A percentile compares a stretch with the other conserved stretches of the same genome.
These are phyloP conservation scores for Cylloceria caligata DNA, from an alignment of 2,888 invertebrate genomes.

Conservation along the genomic window DNA sequence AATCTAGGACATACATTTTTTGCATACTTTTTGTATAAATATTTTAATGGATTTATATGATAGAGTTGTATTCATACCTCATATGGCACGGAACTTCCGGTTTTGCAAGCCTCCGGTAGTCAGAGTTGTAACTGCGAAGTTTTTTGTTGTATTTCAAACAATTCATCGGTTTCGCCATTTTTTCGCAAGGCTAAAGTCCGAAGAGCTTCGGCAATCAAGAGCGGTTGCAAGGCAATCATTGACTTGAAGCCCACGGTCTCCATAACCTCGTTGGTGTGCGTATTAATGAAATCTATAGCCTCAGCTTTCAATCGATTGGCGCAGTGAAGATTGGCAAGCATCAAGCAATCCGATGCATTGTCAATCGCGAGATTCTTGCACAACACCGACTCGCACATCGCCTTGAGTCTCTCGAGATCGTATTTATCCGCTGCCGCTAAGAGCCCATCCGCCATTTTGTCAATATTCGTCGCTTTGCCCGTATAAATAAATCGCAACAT, in stretches of 20 bases:
- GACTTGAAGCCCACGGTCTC: slow-evolving; percentile 14
- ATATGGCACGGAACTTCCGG: slow-evolving; percentile 1
- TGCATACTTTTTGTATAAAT: not conserved
- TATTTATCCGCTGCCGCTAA: slow-evolving; percentile 34
- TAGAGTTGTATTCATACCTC: not conserved
- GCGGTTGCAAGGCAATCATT: slow-evolving; percentile 17
- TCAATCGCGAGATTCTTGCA: slow-evolving; percentile 18
- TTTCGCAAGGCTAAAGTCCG: slow-evolving; percentile 4
- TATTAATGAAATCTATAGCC: slow-evolving; percentile 32
- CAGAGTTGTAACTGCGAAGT: slow-evolving; percentile 3
- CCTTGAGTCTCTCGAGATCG: slow-evolving; percentile 29
- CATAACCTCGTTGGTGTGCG: slow-evolving; percentile 16
- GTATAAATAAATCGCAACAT: slow-evolving; percentile 36
- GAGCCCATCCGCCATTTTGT: slow-evolving; percentile 19
- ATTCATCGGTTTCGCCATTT: slow-evolving; percentile 20
- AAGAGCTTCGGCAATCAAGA: slow-evolving; percentile 30
- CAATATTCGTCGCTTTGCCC: not conserved
- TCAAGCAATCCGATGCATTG: slow-evolving; percentile 15
- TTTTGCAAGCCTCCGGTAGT: not conserved
- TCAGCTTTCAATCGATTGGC: slow-evolving; percentile 3
- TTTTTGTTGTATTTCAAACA: slow-evolving; percentile 23
- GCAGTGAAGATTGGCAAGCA: slow-evolving; percentile 42
- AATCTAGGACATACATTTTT: no score
- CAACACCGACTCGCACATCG: slow-evolving; percentile 4
- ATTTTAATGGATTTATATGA: not conserved